Evolutionary conservation across 1,140 invertebrate species (phyloP), one percentile per base, ranked within the genome.

Genomic region (Habropoda laboriosa): DNA sequence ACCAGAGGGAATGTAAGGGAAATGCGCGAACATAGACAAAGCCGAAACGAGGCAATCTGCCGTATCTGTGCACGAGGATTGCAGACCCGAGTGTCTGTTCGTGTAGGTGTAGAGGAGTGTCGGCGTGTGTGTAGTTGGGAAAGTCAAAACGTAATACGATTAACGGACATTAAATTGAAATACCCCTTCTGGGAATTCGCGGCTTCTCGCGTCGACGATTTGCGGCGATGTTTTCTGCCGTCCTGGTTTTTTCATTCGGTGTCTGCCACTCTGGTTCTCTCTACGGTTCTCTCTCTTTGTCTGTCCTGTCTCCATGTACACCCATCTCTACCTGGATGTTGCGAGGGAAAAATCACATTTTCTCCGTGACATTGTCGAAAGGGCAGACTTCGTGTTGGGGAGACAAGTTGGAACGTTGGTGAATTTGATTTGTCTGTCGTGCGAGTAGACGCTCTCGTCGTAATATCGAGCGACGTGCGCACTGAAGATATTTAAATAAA

Each of bases 151-250:
- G 81, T 86, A 86, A 87, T 86, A 57, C 87, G 87, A 88, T 88
- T 88, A 87, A 86, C 81, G 68, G 74, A 84, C 74, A 84, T 88
- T 88, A 87, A 88, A 88, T 87, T 86, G 80, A 72, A 86, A 87
- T 81, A 73, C 72, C 87, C 71, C 74, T 79, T 86, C 60, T 63
- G 74, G 72, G 64, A 53, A 79, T 76, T 83, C 79, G 81, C 66
- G 77, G 78, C 40, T 45, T 71, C 77, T 83, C 58, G 77, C 71
- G 75, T 86, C 76, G 61, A 30, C 71, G 67, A 66, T 75, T 86
- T 67, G 60, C 64, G 42, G 63, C 45, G 49, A 79, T 75, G 73
- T 80, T 75, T 73, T 66, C 61, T 40, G 24, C 63, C 53, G 42
- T 47, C 30, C 72, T 32, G 47, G 21, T 73, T 80, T 70, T 74